These are phyloP conservation scores for Gastrophysa polygoni DNA, from an alignment of 2,888 invertebrate species.

Conservation along the genomic window DNA sequence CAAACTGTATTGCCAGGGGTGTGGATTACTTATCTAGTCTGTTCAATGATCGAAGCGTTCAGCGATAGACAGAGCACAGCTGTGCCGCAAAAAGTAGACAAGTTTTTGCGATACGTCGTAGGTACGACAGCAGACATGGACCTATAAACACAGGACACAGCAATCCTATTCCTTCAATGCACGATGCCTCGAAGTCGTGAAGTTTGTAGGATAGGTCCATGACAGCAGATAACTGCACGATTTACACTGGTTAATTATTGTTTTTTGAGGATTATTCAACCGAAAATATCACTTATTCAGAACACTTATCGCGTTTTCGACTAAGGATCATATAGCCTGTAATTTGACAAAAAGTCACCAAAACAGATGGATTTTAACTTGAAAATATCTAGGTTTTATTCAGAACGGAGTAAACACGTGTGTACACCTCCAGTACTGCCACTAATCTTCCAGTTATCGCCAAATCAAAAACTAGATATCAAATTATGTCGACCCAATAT, in stretches of 20 bases:
- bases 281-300: not conserved
- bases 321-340: not conserved
- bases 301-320: not conserved
- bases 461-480: not conserved
- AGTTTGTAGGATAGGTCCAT: too few species aligned
- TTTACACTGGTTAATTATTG: too few species aligned
- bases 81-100: conserved; percentile 5
- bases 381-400: not conserved
- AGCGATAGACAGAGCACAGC: not conserved
- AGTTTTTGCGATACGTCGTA: not conserved
- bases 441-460: too few species aligned
- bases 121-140: not conserved
- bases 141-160: too few species aligned
- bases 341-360: not conserved
- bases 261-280: not conserved
- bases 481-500: not conserved
- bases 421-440: too few species aligned
- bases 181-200: too few species aligned
- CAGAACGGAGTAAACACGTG: conserved; percentile 1
- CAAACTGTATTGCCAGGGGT: too few species aligned
- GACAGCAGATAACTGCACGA: too few species aligned
- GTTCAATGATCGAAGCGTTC: too few species aligned
- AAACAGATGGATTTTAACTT: not conserved
- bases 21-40: too few species aligned
- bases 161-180: too few species aligned